Percentiles rank a stretch among this genome's conserved stretches.
Evolutionary conservation across 1,140 invertebrate genomes (phyloP).

Genomic region (Prorops nasuta): DNA sequence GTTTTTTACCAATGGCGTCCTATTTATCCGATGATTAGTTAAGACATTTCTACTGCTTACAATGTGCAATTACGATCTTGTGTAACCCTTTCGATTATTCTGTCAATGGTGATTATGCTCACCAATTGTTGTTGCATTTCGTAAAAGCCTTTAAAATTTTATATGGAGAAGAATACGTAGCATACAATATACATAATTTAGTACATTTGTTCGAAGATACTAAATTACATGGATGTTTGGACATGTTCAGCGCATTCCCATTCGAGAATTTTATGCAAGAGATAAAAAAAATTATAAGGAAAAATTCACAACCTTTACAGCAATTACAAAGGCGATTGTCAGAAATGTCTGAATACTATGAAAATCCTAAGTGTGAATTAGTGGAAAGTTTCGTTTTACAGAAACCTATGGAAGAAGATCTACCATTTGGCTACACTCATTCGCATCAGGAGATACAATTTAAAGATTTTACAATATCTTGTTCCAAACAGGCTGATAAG

Average conservation of each 20-base stretch:
- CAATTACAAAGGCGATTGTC: conserved; percentile 6
- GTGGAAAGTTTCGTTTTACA: not conserved
- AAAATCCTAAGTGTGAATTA: not conserved
- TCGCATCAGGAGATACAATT: not conserved
- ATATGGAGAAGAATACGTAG: conserved; percentile 19
- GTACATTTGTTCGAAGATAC: conserved; percentile 22
- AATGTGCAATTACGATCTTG: conserved; percentile 9
- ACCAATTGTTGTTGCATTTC: conserved; percentile 18
- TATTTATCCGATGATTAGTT: conserved; percentile 37
- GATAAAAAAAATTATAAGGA: conserved; percentile 9
- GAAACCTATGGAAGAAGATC: not conserved
- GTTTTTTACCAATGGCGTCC: conserved; percentile 41
- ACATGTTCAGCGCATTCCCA: conserved; percentile 11
- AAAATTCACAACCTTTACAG: conserved; percentile 6
- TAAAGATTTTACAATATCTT: not conserved
- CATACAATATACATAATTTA: conserved; percentile 30
- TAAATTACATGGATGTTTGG: conserved; percentile 11
- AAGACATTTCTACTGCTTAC: conserved; percentile 38
- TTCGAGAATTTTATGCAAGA: conserved; percentile 11
- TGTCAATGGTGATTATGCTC: not conserved
- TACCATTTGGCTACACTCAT: not conserved
- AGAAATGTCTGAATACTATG: not conserved
- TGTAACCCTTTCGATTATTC: conserved; percentile 4
- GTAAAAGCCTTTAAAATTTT: conserved; percentile 17
- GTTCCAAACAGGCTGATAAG: not conserved